Conservation (phyloP, 2,797 vertebrate species). For the Galaxias olidus region DNA sequence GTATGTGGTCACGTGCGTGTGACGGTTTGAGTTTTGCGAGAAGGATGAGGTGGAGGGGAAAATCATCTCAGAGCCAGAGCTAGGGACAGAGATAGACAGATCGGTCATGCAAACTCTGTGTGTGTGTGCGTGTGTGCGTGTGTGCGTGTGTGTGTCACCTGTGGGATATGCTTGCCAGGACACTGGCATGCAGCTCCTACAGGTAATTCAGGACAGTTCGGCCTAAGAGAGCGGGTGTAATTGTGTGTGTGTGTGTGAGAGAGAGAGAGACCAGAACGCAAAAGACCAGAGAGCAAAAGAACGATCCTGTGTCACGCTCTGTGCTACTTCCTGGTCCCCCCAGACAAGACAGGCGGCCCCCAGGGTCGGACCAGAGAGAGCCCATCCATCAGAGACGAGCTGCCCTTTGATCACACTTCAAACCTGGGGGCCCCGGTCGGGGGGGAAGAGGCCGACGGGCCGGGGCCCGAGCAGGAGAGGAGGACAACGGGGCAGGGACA, state of each 20-base stretch:
- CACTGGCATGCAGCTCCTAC: too few relatives aligned
- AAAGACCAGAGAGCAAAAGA: constrained; percentile 24
- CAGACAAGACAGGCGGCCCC: constrained; percentile 43
- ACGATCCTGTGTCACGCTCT: constrained; percentile 56
- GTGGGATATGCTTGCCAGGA: too few relatives aligned
- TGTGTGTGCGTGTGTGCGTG: background rate
- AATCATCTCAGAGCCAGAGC: too few relatives aligned
- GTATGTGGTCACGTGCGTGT: too few relatives aligned
- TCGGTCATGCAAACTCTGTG: background rate
- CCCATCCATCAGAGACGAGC: constrained; percentile 67
- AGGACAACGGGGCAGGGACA: background rate
- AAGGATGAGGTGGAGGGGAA: too few relatives aligned
- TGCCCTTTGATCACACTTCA: constrained; percentile 75
- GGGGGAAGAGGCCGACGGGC: background rate
- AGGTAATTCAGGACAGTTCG: too few relatives aligned
- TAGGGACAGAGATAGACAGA: too few relatives aligned
- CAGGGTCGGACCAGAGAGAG: constrained; percentile 44
- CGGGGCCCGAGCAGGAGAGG: background rate
- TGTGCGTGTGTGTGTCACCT: background rate
- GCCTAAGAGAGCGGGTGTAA: background rate
- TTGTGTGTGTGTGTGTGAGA: constrained; percentile 1
- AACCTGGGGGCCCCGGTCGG: constrained; percentile 52
- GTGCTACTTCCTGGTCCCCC: constrained; percentile 62
- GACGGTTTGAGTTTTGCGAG: too few relatives aligned
- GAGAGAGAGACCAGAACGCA: constrained; percentile 23